phyloP scores from a whole-genome alignment of 2,113 vertebrate genomes.

The Aspiorhynchus laticeps region DNA sequence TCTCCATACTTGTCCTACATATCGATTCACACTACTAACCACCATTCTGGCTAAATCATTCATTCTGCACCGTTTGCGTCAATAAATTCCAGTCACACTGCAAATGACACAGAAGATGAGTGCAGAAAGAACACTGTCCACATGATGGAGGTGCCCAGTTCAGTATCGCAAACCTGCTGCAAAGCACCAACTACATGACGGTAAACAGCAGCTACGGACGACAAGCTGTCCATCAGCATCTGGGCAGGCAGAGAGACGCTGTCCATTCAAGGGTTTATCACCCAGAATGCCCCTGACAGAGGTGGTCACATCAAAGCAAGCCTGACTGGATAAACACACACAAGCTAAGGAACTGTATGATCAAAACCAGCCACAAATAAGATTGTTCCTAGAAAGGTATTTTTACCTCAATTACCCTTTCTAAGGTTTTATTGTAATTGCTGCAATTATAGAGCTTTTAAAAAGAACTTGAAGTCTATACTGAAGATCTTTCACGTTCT shows the following conservation, averaged over 20 bases:
- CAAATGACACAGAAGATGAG: neutral
- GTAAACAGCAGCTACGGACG: neutral
- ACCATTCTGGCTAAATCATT: constrained; percentile 8
- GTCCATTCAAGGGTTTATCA: constrained; percentile 25
- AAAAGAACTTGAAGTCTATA: neutral
- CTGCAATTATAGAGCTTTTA: neutral
- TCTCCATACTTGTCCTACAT: neutral
- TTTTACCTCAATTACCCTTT: neutral
- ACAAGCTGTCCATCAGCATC: constrained; percentile 35
- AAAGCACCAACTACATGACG: neutral
- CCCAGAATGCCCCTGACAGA: constrained; percentile 34
- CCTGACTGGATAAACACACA: neutral
- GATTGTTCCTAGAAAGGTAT: neutral
- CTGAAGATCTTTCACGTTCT: neutral
- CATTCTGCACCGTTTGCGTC: neutral
- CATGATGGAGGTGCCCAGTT: neutral
- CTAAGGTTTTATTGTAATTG: neutral
- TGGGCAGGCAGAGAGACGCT: neutral
- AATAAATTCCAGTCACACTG: neutral
- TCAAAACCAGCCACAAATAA: neutral
- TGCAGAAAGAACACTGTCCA: neutral
- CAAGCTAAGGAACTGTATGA: neutral
- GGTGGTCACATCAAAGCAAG: neutral
- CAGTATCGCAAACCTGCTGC: neutral
- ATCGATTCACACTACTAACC: neutral